Conservation (phyloP, 2,113 vertebrate species). For the Synchiropus splendidus region DNA sequence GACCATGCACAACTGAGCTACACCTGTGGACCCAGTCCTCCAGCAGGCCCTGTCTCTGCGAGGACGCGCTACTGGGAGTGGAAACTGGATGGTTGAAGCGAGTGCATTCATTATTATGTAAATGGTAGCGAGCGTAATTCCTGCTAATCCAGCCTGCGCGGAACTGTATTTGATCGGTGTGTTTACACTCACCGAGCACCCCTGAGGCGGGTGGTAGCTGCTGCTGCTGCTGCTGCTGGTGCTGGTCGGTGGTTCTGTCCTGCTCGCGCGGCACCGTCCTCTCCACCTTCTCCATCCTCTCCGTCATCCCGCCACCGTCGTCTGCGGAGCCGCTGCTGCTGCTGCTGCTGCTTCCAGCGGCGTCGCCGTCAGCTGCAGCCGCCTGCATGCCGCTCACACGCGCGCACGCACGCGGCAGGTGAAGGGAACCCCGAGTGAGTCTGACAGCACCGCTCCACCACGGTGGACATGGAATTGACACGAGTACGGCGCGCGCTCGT, state of each 20-base stretch:
- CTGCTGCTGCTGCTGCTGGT: constrained; percentile 20
- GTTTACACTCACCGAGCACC: constrained; percentile 48
- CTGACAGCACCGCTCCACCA: constrained; percentile 4
- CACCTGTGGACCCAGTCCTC: constrained; percentile 3
- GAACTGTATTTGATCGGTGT: too few species aligned
- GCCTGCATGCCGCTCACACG: constrained; percentile 26
- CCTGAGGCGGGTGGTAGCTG: constrained; percentile 29
- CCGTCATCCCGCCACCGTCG: constrained; percentile 28
- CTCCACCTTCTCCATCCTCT: constrained; percentile 60
- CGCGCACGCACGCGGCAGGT: constrained; percentile 11
- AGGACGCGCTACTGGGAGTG: too few species aligned
- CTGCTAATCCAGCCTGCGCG: background rate
- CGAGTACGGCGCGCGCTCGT: constrained; percentile 25
- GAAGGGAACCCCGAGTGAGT: constrained; percentile 1
- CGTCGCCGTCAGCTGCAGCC: constrained; percentile 32
- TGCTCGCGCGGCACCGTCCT: constrained; percentile 35
- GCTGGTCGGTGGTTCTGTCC: constrained; percentile 31
- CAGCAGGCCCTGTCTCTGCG: background rate
- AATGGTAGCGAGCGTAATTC: too few species aligned
- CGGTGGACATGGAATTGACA: constrained; percentile 35
- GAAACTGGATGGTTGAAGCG: too few species aligned
- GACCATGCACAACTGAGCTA: background rate
- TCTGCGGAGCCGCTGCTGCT: constrained; percentile 12
- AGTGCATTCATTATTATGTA: too few species aligned
- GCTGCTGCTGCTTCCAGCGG: constrained; percentile 26